A percentile compares a stretch with the other conserved stretches of the same genome.
Conservation (phyloP, 1,140 invertebrate genomes). For the Rhynchophorus ferrugineus region DNA sequence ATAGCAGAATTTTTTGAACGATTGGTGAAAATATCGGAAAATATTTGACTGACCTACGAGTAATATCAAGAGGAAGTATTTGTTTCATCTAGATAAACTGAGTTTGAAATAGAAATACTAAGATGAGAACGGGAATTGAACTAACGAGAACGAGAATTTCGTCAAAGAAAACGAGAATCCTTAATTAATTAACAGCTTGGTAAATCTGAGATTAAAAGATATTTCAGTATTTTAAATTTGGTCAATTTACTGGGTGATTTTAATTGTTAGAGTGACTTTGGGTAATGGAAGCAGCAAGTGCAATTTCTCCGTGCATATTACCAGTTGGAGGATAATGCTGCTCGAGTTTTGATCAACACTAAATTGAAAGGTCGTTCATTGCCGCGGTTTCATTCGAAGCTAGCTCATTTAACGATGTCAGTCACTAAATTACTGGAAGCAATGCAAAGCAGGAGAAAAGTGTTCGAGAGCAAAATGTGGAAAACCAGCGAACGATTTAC, state of each 20-base stretch:
- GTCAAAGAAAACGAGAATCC: not conserved
- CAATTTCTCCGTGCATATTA: not conserved
- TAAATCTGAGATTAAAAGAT: no score
- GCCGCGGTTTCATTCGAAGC: conserved; percentile 1
- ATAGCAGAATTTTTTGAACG: not conserved
- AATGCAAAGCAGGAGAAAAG: not conserved
- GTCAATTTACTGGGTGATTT: not conserved
- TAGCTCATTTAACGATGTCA: not conserved
- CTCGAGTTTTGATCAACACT: not conserved
- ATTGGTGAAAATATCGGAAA: not conserved
- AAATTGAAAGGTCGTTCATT: conserved; percentile 3
- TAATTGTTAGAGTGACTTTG: not conserved
- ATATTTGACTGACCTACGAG: not conserved
- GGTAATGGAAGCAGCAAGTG: not conserved
- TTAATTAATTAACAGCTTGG: not conserved
- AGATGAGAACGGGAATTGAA: not conserved
- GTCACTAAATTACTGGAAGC: not conserved
- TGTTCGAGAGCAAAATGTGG: not conserved
- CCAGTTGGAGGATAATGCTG: not conserved
- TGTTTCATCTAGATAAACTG: not conserved
- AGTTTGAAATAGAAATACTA: not conserved
- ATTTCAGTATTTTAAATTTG: no score
- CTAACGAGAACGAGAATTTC: not conserved
- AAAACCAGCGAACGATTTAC: conserved; percentile 21
- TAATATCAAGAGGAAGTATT: not conserved